Evolutionary conservation across 2,113 vertebrate species (phyloP).

Genomic region (Bolborhynchus lineola): DNA sequence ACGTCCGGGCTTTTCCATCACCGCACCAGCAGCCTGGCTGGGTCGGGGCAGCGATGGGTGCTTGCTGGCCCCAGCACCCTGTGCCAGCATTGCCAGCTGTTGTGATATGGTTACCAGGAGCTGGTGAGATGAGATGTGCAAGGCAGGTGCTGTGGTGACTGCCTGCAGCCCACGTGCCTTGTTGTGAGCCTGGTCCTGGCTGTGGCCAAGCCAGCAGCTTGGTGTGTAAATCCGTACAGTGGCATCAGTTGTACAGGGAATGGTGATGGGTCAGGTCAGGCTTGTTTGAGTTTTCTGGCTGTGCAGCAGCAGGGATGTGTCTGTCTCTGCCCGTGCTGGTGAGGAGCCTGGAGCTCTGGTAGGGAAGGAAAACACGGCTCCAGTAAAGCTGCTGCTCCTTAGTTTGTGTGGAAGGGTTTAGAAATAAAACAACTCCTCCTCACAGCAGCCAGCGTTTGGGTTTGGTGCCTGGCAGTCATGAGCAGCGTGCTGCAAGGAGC

Average conservation of each 20-base stretch:
- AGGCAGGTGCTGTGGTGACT: background rate
- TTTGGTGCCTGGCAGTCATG: fast-evolving
- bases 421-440: background rate
- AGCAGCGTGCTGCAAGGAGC: fast-evolving
- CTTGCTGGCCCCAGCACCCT: background rate
- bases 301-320: background rate
- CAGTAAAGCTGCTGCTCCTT: background rate
- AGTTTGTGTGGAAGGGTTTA: background rate
- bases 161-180: background rate
- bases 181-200: background rate
- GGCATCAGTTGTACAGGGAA: fast-evolving
- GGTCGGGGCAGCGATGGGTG: fast-evolving
- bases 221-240: fast-evolving
- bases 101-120: background rate
- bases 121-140: background rate
- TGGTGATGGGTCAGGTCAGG: fast-evolving
- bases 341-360: background rate
- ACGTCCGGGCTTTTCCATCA: fast-evolving
- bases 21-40: background rate
- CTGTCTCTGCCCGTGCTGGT: fast-evolving
- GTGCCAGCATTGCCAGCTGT: fast-evolving
- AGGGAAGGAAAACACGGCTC: fast-evolving
- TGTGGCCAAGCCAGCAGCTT: fast-evolving
- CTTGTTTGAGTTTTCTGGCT: background rate
- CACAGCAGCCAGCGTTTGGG: fast-evolving